phyloP scores from a whole-genome alignment of 2,113 vertebrate genomes.

The Scortum barcoo region DNA sequence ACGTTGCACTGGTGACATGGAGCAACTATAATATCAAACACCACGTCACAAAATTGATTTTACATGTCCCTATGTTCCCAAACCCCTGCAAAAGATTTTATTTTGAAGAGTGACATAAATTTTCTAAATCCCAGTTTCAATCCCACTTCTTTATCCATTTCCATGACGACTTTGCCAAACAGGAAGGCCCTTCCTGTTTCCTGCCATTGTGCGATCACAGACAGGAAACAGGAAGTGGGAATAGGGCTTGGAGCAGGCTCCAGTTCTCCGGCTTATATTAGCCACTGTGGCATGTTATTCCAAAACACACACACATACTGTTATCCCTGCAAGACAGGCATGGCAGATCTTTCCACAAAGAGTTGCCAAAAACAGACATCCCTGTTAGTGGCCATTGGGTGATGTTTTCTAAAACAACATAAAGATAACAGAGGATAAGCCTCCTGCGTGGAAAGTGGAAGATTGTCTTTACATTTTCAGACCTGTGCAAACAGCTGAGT shows the following conservation, averaged over 20 bases:
- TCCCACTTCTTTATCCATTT: conserved; percentile 87
- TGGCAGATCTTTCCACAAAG: conserved; percentile 66
- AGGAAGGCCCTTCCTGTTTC: conserved; percentile 92
- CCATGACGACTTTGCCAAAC: conserved; percentile 87
- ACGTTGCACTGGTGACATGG: not conserved
- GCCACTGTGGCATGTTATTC: conserved; percentile 66
- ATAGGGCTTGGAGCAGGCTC: conserved; percentile 70
- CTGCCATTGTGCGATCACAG: conserved; percentile 91
- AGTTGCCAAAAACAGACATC: conserved; percentile 64
- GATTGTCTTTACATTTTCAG: conserved; percentile 33
- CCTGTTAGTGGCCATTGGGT: conserved; percentile 35
- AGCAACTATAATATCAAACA: not conserved
- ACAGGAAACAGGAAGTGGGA: conserved; percentile 87
- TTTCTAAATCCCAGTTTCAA: conserved; percentile 79
- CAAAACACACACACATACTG: conserved; percentile 57
- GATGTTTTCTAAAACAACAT: conserved; percentile 78
- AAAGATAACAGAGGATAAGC: conserved; percentile 36
- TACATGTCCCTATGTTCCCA: not conserved
- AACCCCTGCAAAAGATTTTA: not conserved
- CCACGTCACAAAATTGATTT: not conserved
- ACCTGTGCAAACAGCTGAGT: conserved; percentile 36
- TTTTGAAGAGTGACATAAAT: conserved; percentile 31
- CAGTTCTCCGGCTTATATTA: conserved; percentile 75
- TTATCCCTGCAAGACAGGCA: conserved; percentile 65
- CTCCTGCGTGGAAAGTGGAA: conserved; percentile 48